Conservation (phyloP, 1,140 invertebrate species). For the Euura lappo region DNA sequence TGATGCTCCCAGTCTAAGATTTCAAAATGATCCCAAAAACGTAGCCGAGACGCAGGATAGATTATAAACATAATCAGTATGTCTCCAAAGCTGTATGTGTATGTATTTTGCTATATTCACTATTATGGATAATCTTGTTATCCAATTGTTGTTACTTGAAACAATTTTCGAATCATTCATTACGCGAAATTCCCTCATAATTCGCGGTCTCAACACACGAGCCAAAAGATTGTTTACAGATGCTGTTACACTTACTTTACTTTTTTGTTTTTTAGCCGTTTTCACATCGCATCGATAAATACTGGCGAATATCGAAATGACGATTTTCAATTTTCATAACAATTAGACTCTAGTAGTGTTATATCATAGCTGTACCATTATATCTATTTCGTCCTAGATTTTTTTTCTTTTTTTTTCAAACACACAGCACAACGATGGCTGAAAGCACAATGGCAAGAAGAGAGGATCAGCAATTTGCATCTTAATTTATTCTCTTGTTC, state of each 20-base stretch:
- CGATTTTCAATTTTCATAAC: too few relatives aligned
- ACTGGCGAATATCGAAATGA: too few relatives aligned
- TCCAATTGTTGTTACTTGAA: background rate
- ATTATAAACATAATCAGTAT: constrained; percentile 1
- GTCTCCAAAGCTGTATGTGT: background rate
- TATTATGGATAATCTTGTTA: background rate
- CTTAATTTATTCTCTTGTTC: background rate
- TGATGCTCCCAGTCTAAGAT: background rate
- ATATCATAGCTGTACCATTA: background rate
- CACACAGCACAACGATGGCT: constrained; percentile 3
- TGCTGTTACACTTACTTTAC: background rate
- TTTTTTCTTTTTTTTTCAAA: background rate
- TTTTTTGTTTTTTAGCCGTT: background rate
- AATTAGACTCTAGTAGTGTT: background rate
- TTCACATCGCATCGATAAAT: background rate
- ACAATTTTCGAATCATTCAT: too few relatives aligned
- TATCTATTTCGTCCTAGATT: background rate
- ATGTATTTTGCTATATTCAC: background rate
- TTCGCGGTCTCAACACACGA: too few relatives aligned
- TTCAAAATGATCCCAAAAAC: too few relatives aligned
- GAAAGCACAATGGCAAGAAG: constrained; percentile 6
- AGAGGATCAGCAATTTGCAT: background rate
- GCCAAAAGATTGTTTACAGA: too few relatives aligned
- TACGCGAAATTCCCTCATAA: too few relatives aligned
- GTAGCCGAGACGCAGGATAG: background rate